Conservation (phyloP, 2,113 vertebrate genomes). For the Bubalus kerabau region DNA sequence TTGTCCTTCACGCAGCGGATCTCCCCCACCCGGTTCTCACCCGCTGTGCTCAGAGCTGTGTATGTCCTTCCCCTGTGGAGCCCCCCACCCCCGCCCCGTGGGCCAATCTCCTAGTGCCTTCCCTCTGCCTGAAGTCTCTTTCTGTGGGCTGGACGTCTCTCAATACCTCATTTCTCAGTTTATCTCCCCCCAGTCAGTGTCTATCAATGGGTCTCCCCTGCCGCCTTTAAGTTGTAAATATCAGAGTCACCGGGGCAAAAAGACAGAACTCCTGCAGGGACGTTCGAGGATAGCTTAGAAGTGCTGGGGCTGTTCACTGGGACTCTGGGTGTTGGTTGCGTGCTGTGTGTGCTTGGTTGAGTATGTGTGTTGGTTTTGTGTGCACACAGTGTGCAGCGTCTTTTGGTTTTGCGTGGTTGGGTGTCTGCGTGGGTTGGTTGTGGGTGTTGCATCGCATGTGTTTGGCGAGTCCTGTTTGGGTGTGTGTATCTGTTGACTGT, state of each 20-base stretch:
- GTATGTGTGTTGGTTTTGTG: neutral
- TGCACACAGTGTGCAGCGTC: neutral
- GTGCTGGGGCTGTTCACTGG: neutral
- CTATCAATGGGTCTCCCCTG: neutral
- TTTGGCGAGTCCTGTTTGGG: neutral
- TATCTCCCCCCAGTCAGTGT: neutral
- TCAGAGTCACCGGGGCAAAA: neutral
- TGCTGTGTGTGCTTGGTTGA: neutral
- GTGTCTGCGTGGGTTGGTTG: neutral
- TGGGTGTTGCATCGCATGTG: neutral
- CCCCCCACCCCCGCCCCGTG: neutral
- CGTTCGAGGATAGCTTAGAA: accelerated
- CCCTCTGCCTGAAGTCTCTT: no score
- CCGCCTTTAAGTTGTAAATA: neutral
- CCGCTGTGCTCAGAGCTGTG: no score
- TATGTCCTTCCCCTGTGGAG: accelerated
- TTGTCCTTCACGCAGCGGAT: no score
- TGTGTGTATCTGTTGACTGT: neutral
- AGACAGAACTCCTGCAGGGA: neutral
- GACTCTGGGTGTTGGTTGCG: neutral
- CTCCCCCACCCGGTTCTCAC: neutral
- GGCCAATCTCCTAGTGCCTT: neutral
- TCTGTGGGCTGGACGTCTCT: neutral
- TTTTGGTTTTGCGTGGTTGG: neutral
- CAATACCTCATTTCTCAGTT: neutral